Evolutionary conservation across 1,140 invertebrate genomes (phyloP), one percentile per base, ranked within the genome.

Genomic region (Myzus persicae): DNA sequence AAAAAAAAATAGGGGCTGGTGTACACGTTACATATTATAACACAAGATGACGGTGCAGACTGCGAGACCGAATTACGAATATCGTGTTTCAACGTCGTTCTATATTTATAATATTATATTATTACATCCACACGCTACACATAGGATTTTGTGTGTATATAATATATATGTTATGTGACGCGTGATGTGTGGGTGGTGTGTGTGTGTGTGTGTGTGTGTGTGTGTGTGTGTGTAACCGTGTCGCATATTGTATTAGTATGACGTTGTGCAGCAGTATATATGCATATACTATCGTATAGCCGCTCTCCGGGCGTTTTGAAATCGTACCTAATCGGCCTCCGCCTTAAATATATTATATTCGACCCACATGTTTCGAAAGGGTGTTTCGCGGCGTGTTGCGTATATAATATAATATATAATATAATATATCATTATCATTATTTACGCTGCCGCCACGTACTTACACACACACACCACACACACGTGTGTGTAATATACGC

Each of bases 311-410:
- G 31, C 87, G 87, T 89, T 89, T 89, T 51, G 87, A 89, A 89
- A 89, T 89, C 46, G 85, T 46, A 88, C 31, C 38, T 46, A 88
- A 88, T 88, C 85, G 85, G n/a, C 31, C 1, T 26, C 31, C 3
- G 9, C 42, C 84, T 44, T 36, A 20, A 36, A 40, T 42, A 11
- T 84, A 84, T 67, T 44, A 44, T 44, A 87, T 87, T 54, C 46
- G 88, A 42, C 88, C 36, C 88, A 90, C 46, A 40, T 90, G 88
- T 90, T 90, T 90, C 88, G 36, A 90, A 90, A 90, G 46, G 88
- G 88, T 90, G 46, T 90, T 31, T 48, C 82, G 82, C 82, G 42
- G 42, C 44, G 85, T 88, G 26, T 85, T 54, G 36, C 36, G 88
- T 38, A 51, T 38, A 51, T n/a, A 46, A 6, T 51, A 51, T 87